Evolutionary conservation across 2,888 invertebrate species (phyloP), one percentile per base, ranked within the genome.

Genomic region (Mythimna lalbum): DNA sequence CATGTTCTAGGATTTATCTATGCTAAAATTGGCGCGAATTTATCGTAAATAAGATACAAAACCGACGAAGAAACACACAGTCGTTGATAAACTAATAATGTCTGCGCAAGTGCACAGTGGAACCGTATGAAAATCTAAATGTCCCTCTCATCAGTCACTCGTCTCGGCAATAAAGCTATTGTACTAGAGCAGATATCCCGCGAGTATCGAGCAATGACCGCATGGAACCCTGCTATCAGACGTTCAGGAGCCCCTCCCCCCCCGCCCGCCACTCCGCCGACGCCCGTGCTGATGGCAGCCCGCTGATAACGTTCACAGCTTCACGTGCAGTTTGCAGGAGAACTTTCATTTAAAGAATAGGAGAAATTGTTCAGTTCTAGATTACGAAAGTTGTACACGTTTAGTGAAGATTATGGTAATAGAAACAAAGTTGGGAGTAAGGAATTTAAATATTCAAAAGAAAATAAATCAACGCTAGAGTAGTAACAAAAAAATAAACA

Each of bases 271-370:
- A 53, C 47, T 19, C 49, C 14, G 17, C 23, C 21, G 17, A 53
- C 59, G 74, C 57, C 62, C 27, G 61, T 57, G 59, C 65, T 72
- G 72, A 62, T 64, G 36, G 50, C 27, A 1, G 49, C 33, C 14
- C 31, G 10, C 49, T 61, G 74, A 76, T 76, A 76, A 79, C 52
- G 56, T 64, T 47, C 57, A 79, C 61, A 62, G 56, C 52, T 79
- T 65, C 60, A 49, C 36, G 64, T 57, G n/a, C 61, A 61, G 19
- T 63, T 78, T 47, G 27, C 60, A 39, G 21, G 33, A 43, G 43
- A 73, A 60, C n/a, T 60, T 49, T 49, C 12, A 43, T 76, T 73
- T 56, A 61, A 61, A 61, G n/a, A 61, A 63, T 27, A 50, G 4
- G 0, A 39, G 10, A 7, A 36, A 47, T 73, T 59, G 36, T 76